Evolutionary conservation across 2,113 vertebrate genomes (phyloP).

Genomic region (Dermatemys mawii): DNA sequence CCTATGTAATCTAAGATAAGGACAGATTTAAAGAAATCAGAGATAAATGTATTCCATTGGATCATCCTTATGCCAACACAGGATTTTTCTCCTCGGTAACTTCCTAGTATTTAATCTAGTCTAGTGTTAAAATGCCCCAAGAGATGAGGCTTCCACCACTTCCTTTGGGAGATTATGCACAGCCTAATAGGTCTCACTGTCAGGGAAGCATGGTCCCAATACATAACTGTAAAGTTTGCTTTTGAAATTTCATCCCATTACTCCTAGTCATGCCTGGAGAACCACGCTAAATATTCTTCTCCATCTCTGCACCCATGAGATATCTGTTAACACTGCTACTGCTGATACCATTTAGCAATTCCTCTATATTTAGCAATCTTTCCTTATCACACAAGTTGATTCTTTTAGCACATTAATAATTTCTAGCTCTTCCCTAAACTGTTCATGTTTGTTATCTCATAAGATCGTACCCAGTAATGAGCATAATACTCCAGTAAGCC

Average conservation of each 20-base stretch:
- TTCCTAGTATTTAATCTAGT: slow-evolving; percentile 35
- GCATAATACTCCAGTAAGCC: not conserved
- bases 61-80: slow-evolving; percentile 10
- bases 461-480: not conserved
- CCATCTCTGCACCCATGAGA: not conserved
- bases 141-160: slow-evolving; percentile 19
- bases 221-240: slow-evolving; percentile 5
- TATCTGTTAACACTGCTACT: not conserved
- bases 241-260: slow-evolving; percentile 37
- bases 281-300: slow-evolving; percentile 39
- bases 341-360: not conserved
- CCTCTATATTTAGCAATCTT: fast-evolving
- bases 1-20: slow-evolving; percentile 20
- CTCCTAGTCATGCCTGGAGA: not conserved
- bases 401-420: fast-evolving
- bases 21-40: not conserved
- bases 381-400: not conserved
- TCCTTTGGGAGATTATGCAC: slow-evolving; percentile 37
- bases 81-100: slow-evolving; percentile 34
- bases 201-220: slow-evolving; percentile 17
- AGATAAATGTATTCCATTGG: slow-evolving; percentile 16
- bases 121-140: slow-evolving; percentile 31
- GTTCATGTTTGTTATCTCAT: not conserved
- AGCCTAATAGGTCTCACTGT: slow-evolving; percentile 40
- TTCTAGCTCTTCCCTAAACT: not conserved